Evolutionary conservation across 2,113 vertebrate species (phyloP), one percentile per base, ranked within the genome.

Genomic region (Mus spicilegus): DNA sequence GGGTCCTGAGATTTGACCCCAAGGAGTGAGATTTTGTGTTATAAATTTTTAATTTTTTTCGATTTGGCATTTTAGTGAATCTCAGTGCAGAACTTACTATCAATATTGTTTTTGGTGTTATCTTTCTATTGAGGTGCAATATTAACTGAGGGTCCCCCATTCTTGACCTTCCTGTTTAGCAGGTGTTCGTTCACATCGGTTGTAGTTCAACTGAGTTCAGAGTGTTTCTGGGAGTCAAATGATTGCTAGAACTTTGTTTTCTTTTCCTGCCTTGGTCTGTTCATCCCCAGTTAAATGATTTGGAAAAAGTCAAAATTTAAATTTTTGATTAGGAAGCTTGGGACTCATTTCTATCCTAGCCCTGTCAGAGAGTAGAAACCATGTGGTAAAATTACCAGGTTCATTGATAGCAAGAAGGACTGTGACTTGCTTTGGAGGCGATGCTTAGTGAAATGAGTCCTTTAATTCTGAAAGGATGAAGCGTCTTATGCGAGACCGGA

Each of bases 401-500:
- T 96, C 91, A 92, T 22, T 84, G 78, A 84, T 87, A 98, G 98
- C 98, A 98, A 98, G 98, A 98, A 98, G 98, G 98, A 98, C 98
- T 91, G 97, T 73, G 54, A 54, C 22, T 67, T 4, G 36, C n/a
- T 58, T 81, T 78, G 61, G 87, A 92, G 75, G 87, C 42, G 78
- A n/a, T 75, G 73, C 67, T 80, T 87, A 33, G 77, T 84, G 58
- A 87, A 70, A 54, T 13, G 12, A 6, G 20, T 54, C 30, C 19
- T 30, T 49, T 70, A 8, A 54, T 54, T n/a, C 61, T 33, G 24
- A 19, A 3, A 67, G 85, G 76, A 65, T 14, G 13, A n/a, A 86
- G 78, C 46, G 61, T 88, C 88, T 94, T 84, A 24, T 42, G 36
- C 65, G 54, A 20, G 56, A 58, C 65, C 39, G 39, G 78, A 76